Evolutionary conservation across 1,140 invertebrate genomes (phyloP), one percentile per base, ranked within the genome.

Genomic region (Asbolus verrucosus): DNA sequence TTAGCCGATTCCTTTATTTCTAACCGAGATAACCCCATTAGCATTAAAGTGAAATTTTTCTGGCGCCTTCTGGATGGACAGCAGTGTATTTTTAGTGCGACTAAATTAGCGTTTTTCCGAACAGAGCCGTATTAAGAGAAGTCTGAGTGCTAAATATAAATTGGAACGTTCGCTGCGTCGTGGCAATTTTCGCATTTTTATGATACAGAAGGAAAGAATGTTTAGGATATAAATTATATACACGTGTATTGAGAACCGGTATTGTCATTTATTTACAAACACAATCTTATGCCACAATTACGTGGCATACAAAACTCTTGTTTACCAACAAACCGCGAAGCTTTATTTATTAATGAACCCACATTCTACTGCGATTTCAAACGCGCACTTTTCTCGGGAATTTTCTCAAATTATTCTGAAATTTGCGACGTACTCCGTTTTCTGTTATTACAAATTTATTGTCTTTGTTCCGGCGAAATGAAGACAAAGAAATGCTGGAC

Each of bases 261-360:
- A 50, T 67, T 50, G 65, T 50, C 41, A 31, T 41, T 30, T 67
- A 54, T 67, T 67, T 67, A 67, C 46, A 67, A 67, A 67, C 65
- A 50, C 41, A 67, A 18, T 50, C 46, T 54, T 46, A 67, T 36
- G 46, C 65, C 31, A 54, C 65, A 67, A 67, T 67, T 67, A 67
- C 65, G 65, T 33, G 31, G 24, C 39, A 67, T 38, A 54, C 19
- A 54, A 33, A 67, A 67, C 27, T 54, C 41, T 67, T 67, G 65
- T 67, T 67, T 67, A 67, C 65, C 21, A 67, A 67, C 65, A 67
- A 67, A 50, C 41, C 65, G 46, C 30, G 65, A 63, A 38, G 61
- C 61, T 63, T 63, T 63, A 63, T 63, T 63, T 63, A 63, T 63
- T 63, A 63, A 63, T 63, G 61, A 63, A 63, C 61, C 61, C 39